Conservation (phyloP, 2,888 invertebrate species). For the Andrena marginata region DNA sequence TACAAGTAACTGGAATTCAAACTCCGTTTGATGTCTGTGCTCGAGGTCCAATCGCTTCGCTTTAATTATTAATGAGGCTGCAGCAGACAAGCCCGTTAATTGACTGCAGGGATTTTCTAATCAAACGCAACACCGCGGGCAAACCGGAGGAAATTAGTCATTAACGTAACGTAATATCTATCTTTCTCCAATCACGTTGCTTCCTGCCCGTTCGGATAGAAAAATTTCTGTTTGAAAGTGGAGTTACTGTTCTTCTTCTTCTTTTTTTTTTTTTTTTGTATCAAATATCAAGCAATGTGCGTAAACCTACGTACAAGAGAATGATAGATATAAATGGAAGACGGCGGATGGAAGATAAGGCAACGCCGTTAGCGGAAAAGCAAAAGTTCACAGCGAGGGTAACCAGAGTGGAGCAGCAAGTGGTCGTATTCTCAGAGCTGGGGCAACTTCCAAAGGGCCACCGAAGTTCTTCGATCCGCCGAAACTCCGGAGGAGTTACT, state of each 20-base stretch:
- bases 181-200: conserved; percentile 1
- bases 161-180: conserved; percentile 49
- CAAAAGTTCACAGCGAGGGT: conserved; percentile 64
- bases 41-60: conserved; percentile 43
- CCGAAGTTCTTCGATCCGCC: conserved; percentile 65
- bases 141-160: conserved; percentile 39
- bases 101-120: conserved; percentile 53
- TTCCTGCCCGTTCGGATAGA: background rate
- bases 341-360: conserved; percentile 53
- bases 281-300: background rate
- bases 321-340: conserved; percentile 34
- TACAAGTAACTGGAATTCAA: conserved; percentile 40
- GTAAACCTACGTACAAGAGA: background rate
- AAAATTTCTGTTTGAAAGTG: background rate
- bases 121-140: conserved; percentile 46
- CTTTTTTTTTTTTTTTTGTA: background rate
- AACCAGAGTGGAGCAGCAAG: conserved; percentile 67
- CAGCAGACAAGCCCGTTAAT: conserved; percentile 45
- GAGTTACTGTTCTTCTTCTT: background rate
- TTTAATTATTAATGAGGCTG: conserved; percentile 52
- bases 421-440: conserved; percentile 70
- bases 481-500: conserved; percentile 64
- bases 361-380: conserved; percentile 57
- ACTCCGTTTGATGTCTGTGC: conserved; percentile 50
- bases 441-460: conserved; percentile 61